Percentiles rank a stretch among this genome's conserved stretches.
These are phyloP conservation scores for Eueremaeus valkanovi DNA, from an alignment of 2,888 invertebrate genomes.

Conservation along the genomic window DNA sequence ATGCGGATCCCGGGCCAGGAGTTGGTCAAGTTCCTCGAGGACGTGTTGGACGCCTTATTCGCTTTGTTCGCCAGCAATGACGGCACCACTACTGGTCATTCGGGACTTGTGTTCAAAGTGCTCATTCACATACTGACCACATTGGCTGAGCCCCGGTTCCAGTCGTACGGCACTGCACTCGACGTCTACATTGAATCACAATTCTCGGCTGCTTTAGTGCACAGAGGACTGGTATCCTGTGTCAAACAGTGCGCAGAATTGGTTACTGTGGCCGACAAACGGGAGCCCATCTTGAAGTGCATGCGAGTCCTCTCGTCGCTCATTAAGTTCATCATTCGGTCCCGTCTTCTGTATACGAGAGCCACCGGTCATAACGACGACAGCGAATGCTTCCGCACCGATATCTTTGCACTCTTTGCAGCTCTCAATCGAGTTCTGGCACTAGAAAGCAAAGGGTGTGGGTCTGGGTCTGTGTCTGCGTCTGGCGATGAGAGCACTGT, in stretches of 20 bases:
- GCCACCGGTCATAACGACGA: constrained; percentile 59
- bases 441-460: constrained; percentile 9
- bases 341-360: constrained; percentile 57
- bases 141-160: constrained; percentile 82
- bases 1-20: constrained; percentile 79
- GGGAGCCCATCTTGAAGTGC: constrained; percentile 83
- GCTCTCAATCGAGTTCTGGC: constrained; percentile 71
- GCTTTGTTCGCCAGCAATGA: constrained; percentile 90
- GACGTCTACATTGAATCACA: constrained; percentile 90
- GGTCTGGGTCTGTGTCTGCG: not conserved
- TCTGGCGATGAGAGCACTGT: constrained; percentile 8
- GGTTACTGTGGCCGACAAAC: constrained; percentile 64
- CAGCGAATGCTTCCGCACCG: constrained; percentile 73
- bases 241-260: constrained; percentile 85
- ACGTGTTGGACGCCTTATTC: constrained; percentile 87
- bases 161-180: constrained; percentile 88
- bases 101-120: constrained; percentile 85
- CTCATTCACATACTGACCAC: constrained; percentile 83
- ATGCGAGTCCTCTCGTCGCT: constrained; percentile 86
- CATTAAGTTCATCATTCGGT: constrained; percentile 86
- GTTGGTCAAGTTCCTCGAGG: constrained; percentile 87
- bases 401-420: constrained; percentile 60
- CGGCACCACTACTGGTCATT: constrained; percentile 80
- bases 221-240: constrained; percentile 62
- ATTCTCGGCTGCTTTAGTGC: constrained; percentile 89